Evolutionary conservation across 2,888 invertebrate species (phyloP).

Genomic region (Scaptomyza tumidula): DNA sequence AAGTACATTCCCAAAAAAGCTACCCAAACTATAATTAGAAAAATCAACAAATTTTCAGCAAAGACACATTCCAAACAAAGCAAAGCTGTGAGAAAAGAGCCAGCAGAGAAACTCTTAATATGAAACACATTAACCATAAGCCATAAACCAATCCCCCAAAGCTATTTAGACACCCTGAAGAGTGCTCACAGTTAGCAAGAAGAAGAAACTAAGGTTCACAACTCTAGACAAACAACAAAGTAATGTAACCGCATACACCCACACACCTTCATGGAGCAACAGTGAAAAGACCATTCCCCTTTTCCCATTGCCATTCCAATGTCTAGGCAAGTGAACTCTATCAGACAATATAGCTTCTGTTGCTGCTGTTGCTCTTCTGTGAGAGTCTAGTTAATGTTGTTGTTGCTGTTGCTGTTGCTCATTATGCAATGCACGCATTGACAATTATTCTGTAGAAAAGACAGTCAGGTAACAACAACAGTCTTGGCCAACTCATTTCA

Average conservation of each 20-base stretch:
- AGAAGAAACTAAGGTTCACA: background rate
- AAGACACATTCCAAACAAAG: conserved; percentile 9
- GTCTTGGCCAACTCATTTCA: conserved; percentile 67
- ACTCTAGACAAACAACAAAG: conserved; percentile 6
- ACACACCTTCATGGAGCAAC: conserved; percentile 1
- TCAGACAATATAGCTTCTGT: conserved; percentile 21
- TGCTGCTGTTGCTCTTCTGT: conserved; percentile 4
- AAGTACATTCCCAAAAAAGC: background rate
- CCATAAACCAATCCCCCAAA: conserved; percentile 22
- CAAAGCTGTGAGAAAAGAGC: background rate
- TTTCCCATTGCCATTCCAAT: conserved; percentile 32
- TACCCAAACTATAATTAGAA: background rate
- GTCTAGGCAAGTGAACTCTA: conserved; percentile 54
- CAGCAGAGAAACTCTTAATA: background rate
- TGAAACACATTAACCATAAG: conserved; percentile 20
- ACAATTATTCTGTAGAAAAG: conserved; percentile 81
- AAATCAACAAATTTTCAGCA: background rate
- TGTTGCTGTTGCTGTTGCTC: conserved; percentile 38
- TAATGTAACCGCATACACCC: conserved; percentile 28
- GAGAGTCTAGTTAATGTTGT: conserved; percentile 22
- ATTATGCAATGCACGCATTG: conserved; percentile 79
- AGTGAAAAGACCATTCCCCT: conserved; percentile 41
- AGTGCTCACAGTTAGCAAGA: conserved; percentile 4
- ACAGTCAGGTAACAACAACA: conserved; percentile 44
- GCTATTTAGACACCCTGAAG: conserved; percentile 45